These are phyloP conservation scores for Dicaeum eximium DNA, from an alignment of 2,113 vertebrate genomes.

Conservation along the genomic window DNA sequence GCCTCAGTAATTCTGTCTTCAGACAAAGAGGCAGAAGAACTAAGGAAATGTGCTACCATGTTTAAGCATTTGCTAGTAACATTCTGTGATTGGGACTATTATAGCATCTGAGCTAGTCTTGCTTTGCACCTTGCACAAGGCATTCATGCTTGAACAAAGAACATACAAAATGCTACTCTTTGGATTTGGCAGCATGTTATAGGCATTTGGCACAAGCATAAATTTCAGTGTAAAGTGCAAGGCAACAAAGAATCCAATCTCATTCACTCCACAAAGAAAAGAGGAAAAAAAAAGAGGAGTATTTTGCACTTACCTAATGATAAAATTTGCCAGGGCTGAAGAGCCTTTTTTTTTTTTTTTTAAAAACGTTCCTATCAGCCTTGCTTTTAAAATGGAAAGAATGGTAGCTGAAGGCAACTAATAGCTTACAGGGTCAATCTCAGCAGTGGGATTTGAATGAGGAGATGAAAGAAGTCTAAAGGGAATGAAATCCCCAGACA, in stretches of 20 bases:
- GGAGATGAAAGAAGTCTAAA: slow-evolving; percentile 45
- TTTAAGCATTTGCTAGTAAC: neutral
- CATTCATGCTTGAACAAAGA: slow-evolving; percentile 42
- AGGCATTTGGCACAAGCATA: slow-evolving; percentile 1
- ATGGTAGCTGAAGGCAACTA: slow-evolving; percentile 29
- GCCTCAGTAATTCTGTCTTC: neutral
- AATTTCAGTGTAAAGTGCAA: slow-evolving; percentile 17
- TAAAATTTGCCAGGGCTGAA: slow-evolving; percentile 3
- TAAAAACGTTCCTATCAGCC: neutral
- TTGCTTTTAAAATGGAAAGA: slow-evolving; percentile 27
- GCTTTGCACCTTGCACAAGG: slow-evolving; percentile 37
- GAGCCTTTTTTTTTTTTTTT: neutral
- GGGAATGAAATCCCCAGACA: slow-evolving; percentile 1
- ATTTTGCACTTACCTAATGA: slow-evolving; percentile 29
- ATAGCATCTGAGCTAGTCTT: neutral
- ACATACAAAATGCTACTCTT: slow-evolving; percentile 13
- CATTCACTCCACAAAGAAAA: slow-evolving; percentile 11
- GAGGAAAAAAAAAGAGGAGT: neutral
- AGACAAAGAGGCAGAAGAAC: slow-evolving; percentile 1
- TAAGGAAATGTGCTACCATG: neutral
- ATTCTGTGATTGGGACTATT: neutral
- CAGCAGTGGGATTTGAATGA: slow-evolving; percentile 25
- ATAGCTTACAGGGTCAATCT: slow-evolving; percentile 33
- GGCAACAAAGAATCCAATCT: slow-evolving; percentile 31
- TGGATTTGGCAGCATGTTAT: neutral